Evolutionary conservation across 2,888 invertebrate genomes (phyloP).

Genomic region (Cosmia trapezina): DNA sequence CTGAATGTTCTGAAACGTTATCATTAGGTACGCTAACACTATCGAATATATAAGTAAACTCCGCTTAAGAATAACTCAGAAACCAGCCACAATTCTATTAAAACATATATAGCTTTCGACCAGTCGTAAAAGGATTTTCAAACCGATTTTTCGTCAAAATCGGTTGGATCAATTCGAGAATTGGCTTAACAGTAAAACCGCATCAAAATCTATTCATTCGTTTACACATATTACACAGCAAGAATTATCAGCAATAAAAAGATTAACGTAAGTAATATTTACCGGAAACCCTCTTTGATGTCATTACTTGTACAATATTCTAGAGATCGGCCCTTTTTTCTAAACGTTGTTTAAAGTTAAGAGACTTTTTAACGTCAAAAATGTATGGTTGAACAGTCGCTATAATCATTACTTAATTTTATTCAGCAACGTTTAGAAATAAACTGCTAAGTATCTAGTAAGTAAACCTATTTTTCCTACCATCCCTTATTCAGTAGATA

Average conservation of each 20-base stretch:
- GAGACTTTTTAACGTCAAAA: too few relatives aligned
- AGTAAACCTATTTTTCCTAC: too few relatives aligned
- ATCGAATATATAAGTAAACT: too few relatives aligned
- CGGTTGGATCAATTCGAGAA: slow-evolving; percentile 8
- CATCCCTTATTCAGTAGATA: not conserved
- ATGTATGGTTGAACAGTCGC: too few relatives aligned
- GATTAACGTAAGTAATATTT: too few relatives aligned
- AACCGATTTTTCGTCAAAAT: slow-evolving; percentile 13
- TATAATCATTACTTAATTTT: too few relatives aligned
- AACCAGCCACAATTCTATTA: not conserved
- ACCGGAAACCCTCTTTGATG: not conserved
- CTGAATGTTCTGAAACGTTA: too few relatives aligned
- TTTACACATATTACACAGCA: slow-evolving; percentile 48
- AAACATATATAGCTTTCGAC: slow-evolving; percentile 3
- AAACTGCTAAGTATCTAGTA: too few relatives aligned
- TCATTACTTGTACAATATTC: not conserved
- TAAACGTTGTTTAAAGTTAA: too few relatives aligned
- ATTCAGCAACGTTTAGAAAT: too few relatives aligned
- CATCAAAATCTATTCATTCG: slow-evolving; percentile 58
- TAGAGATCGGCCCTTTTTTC: not conserved
- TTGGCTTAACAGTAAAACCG: slow-evolving; percentile 26
- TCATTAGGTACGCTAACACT: too few relatives aligned
- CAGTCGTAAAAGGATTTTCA: slow-evolving; percentile 1
- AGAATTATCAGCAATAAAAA: too few relatives aligned
- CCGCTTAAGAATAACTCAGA: not conserved